Conservation (phyloP, 2,113 vertebrate genomes). For the Capricornis sumatraensis region DNA sequence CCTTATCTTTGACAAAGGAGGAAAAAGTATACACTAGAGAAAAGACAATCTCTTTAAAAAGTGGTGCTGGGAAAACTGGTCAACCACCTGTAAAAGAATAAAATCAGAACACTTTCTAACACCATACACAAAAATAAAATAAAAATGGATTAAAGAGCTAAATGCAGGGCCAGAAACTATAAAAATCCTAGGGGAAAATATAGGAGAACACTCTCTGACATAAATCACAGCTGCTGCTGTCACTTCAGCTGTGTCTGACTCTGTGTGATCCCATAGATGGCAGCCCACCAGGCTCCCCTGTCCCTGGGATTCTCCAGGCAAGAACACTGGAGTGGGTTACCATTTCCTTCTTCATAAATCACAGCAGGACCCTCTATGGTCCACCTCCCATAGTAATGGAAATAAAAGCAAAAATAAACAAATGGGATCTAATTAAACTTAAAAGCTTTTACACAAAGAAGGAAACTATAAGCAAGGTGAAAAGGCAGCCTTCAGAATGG, state of each 20-base stretch:
- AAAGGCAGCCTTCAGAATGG: neutral
- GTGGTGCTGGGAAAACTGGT: neutral
- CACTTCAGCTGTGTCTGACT: accelerated
- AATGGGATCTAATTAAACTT: neutral
- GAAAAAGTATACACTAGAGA: neutral
- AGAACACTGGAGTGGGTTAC: no score
- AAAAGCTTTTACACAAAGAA: neutral
- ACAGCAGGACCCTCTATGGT: neutral
- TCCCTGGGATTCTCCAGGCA: no score
- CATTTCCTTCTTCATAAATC: neutral
- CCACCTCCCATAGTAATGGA: neutral
- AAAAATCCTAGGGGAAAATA: neutral
- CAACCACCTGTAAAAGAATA: neutral
- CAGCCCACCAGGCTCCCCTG: no score
- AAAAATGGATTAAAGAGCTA: neutral
- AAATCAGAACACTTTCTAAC: neutral
- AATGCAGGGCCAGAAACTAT: neutral
- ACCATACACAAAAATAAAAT: neutral
- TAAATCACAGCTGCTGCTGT: neutral
- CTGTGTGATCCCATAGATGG: accelerated
- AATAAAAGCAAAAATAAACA: neutral
- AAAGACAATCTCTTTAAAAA: neutral
- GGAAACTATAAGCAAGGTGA: neutral
- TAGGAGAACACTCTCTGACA: neutral
- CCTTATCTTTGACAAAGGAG: neutral